Conservation (phyloP, 1,140 invertebrate species). For the Trypoxylus dichotomus region DNA sequence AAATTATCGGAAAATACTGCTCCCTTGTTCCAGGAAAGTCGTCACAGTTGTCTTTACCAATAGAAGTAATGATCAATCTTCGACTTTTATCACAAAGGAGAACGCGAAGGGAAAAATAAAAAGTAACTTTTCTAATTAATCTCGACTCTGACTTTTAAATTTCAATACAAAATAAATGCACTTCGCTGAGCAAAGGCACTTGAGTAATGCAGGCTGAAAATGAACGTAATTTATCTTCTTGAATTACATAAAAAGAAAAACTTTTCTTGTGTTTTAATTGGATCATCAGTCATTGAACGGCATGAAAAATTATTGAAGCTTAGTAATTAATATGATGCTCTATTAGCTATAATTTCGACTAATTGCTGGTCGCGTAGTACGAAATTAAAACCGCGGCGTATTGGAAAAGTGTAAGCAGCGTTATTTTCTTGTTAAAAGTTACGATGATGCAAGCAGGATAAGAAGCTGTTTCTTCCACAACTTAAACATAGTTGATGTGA, state of each 20-base stretch:
- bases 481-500: slow-evolving; percentile 25
- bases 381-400: neutral
- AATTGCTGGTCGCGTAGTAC: neutral
- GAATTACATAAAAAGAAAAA: neutral
- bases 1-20: neutral
- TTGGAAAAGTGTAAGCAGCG: neutral
- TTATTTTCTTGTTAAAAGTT: neutral
- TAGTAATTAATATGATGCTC: neutral
- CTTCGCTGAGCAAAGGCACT: slow-evolving; percentile 1
- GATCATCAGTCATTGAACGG: neutral
- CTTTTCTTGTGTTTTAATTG: slow-evolving; percentile 1
- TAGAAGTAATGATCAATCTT: slow-evolving; percentile 19
- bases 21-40: neutral
- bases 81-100: neutral
- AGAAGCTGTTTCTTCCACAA: neutral
- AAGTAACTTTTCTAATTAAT: slow-evolving; percentile 21
- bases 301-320: neutral
- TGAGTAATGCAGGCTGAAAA: neutral
- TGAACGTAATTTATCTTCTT: slow-evolving; percentile 12
- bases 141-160: neutral
- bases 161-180: slow-evolving; percentile 23
- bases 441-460: neutral
- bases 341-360: neutral
- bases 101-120: neutral
- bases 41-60: neutral